These are phyloP conservation scores for Tauraco erythrolophus DNA, from an alignment of 2,113 vertebrate genomes.

Conservation along the genomic window DNA sequence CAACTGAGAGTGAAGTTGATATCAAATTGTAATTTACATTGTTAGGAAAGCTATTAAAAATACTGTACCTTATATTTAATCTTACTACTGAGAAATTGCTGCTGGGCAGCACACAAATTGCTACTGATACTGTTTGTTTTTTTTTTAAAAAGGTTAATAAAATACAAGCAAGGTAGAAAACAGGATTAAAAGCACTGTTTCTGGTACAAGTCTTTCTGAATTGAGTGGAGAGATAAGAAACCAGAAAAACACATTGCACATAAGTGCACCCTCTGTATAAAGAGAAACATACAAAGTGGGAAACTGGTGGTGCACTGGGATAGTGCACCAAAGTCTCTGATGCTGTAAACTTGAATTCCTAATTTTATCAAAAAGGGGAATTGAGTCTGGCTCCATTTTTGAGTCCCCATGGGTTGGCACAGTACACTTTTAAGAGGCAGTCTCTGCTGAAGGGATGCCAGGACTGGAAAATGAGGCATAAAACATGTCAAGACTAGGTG, in stretches of 20 bases:
- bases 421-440: conserved; percentile 38
- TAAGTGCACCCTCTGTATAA: conserved; percentile 27
- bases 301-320: conserved; percentile 4
- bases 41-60: conserved; percentile 71
- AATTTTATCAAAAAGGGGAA: conserved; percentile 55
- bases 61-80: conserved; percentile 26
- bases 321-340: conserved; percentile 15
- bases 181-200: conserved; percentile 56
- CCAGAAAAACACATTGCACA: conserved; percentile 46
- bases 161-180: conserved; percentile 71
- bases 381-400: not conserved
- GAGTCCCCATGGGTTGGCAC: conserved; percentile 45
- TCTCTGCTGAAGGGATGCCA: conserved; percentile 41
- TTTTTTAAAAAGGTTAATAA: conserved; percentile 61
- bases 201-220: conserved; percentile 44
- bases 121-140: conserved; percentile 21
- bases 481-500: not conserved
- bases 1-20: conserved; percentile 11
- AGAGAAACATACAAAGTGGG: conserved; percentile 61
- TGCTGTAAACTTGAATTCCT: conserved; percentile 50
- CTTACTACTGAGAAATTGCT: conserved; percentile 50
- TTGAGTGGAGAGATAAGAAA: conserved; percentile 43
- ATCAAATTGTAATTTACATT: conserved; percentile 53
- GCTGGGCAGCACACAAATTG: conserved; percentile 46
- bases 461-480: conserved; percentile 17